Evolutionary conservation across 2,797 vertebrate species (phyloP).

Genomic region (Neostethus bicornis): DNA sequence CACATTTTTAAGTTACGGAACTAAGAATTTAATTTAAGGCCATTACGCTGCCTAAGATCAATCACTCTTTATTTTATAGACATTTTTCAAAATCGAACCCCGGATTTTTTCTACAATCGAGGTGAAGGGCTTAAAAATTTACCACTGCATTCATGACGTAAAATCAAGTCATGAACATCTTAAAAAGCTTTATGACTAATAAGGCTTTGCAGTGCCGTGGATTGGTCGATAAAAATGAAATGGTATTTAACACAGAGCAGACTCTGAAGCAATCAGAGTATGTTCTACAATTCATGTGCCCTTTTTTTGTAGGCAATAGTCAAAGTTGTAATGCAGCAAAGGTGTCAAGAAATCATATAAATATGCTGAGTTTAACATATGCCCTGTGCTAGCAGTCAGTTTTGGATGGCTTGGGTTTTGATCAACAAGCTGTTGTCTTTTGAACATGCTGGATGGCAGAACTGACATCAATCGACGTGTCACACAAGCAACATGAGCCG

Average conservation of each 20-base stretch:
- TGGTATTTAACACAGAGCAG: slow-evolving; percentile 51
- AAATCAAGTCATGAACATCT: slow-evolving; percentile 57
- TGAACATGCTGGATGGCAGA: slow-evolving; percentile 25
- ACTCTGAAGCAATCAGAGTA: slow-evolving; percentile 67
- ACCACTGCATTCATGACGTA: slow-evolving; percentile 59
- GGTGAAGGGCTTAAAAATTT: slow-evolving; percentile 55
- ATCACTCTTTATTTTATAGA: slow-evolving; percentile 30
- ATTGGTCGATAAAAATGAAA: slow-evolving; percentile 65
- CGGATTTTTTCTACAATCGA: slow-evolving; percentile 53
- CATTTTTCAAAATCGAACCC: slow-evolving; percentile 31
- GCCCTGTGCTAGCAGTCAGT: slow-evolving; percentile 18
- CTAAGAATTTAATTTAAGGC: slow-evolving; percentile 3
- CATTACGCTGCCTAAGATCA: slow-evolving; percentile 7
- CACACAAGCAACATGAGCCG: slow-evolving; percentile 8
- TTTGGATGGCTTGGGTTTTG: slow-evolving; percentile 24
- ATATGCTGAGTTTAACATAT: slow-evolving; percentile 44
- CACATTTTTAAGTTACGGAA: not conserved
- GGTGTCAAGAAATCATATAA: slow-evolving; percentile 51
- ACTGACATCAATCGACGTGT: slow-evolving; percentile 11
- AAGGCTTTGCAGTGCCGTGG: slow-evolving; percentile 49
- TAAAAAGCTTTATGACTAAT: slow-evolving; percentile 65
- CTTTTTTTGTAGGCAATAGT: slow-evolving; percentile 68
- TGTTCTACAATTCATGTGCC: slow-evolving; percentile 63
- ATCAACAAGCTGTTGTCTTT: slow-evolving; percentile 42
- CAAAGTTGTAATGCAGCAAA: slow-evolving; percentile 45